Evolutionary conservation across 2,113 vertebrate genomes (phyloP).

Genomic region (Bombycilla garrulus): DNA sequence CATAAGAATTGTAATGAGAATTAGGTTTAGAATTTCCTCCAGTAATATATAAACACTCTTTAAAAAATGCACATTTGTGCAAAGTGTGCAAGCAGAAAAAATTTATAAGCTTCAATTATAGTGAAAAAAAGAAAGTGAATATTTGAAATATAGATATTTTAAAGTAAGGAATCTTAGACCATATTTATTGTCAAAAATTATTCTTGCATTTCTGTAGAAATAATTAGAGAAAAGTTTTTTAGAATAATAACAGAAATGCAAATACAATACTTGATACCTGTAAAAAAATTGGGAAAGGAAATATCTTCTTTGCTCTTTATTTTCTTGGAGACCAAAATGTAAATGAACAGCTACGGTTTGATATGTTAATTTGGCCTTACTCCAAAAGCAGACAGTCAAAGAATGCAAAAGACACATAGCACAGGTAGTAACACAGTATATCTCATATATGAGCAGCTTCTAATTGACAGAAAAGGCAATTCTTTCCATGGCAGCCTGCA

Average conservation of each 20-base stretch:
- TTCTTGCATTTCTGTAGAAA: not conserved
- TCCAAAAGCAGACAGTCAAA: not conserved
- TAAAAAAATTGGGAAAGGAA: not conserved
- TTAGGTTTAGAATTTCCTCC: not conserved
- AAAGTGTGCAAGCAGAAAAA: not conserved
- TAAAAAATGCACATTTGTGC: not conserved
- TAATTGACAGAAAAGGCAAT: not conserved
- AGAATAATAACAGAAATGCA: not conserved
- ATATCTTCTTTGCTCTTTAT: not conserved
- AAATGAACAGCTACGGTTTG: not conserved
- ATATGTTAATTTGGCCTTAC: not conserved
- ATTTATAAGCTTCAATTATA: not conserved
- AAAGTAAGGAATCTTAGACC: not conserved
- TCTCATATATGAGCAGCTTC: not conserved
- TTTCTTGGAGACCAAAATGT: conserved; percentile 3
- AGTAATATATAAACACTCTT: not conserved
- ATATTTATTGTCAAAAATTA: not conserved
- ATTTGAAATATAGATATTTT: not conserved
- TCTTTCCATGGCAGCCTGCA: not conserved
- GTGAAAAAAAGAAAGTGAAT: not conserved
- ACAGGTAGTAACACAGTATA: not conserved
- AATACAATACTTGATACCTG: not conserved
- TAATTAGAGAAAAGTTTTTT: not conserved
- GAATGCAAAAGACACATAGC: not conserved
- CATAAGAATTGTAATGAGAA: not conserved